A percentile compares a stretch with the other conserved stretches of the same genome.
These are phyloP conservation scores for Ormyrus thymus DNA, from an alignment of 2,888 invertebrate species.

Conservation along the genomic window DNA sequence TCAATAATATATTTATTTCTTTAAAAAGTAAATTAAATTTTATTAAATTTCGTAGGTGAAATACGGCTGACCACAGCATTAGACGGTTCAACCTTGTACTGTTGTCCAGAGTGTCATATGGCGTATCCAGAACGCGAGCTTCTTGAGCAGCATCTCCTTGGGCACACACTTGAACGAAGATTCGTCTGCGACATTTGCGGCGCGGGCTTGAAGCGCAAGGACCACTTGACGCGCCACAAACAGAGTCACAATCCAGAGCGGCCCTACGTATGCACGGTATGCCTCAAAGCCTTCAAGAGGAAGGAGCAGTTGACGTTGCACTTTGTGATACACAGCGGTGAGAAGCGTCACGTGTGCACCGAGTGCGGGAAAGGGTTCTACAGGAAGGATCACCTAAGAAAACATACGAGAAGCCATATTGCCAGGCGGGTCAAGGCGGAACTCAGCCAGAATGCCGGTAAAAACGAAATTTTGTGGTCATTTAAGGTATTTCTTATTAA, in stretches of 20 bases:
- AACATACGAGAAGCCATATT: constrained; percentile 90
- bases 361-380: constrained; percentile 94
- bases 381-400: constrained; percentile 90
- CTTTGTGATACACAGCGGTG: constrained; percentile 92
- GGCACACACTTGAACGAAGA: constrained; percentile 88
- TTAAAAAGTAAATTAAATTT: no score
- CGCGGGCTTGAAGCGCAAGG: constrained; percentile 90
- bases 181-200: constrained; percentile 94
- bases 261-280: constrained; percentile 91
- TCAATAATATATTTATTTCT: no score
- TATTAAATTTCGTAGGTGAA: constrained; percentile 37
- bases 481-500: no score
- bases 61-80: constrained; percentile 75
- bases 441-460: constrained; percentile 82
- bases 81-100: constrained; percentile 89
- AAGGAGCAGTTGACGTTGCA: constrained; percentile 92
- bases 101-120: constrained; percentile 93
- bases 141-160: constrained; percentile 89
- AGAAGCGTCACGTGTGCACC: constrained; percentile 90
- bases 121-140: constrained; percentile 90
- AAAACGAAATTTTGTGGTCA: constrained; percentile 40
- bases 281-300: constrained; percentile 90
- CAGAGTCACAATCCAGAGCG: constrained; percentile 92
- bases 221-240: constrained; percentile 90
- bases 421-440: constrained; percentile 86